These are phyloP conservation scores for Atta cephalotes DNA, from an alignment of 1,140 invertebrate species.

Conservation along the genomic window DNA sequence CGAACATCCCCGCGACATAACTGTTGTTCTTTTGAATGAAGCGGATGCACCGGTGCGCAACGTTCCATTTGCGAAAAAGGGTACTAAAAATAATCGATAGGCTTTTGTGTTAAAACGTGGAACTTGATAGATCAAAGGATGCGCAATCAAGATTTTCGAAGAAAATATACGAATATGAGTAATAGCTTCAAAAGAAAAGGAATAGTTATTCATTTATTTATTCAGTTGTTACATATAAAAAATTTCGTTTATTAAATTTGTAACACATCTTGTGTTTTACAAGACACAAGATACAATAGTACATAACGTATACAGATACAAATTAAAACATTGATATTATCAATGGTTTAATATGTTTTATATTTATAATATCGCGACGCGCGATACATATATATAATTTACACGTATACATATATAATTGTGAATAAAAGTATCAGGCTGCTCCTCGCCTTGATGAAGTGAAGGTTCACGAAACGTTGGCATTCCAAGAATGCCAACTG, in stretches of 20 bases:
- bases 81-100: not conserved
- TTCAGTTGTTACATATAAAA: not conserved
- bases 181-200: not conserved
- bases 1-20: slow-evolving; percentile 36
- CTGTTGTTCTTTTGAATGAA: slow-evolving; percentile 2
- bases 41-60: not conserved
- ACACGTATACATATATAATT: not conserved
- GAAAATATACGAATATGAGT: not conserved
- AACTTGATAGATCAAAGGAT: not conserved
- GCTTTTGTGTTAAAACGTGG: not conserved
- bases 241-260: not conserved
- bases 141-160: not conserved
- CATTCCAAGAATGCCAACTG: too few relatives aligned
- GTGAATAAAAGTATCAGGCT: not conserved
- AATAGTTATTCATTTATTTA: slow-evolving; percentile 1
- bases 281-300: too few relatives aligned
- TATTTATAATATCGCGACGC: not conserved
- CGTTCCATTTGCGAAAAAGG: slow-evolving; percentile 3
- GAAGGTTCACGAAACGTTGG: too few relatives aligned
- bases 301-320: not conserved
- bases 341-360: too few relatives aligned
- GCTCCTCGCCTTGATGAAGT: too few relatives aligned
- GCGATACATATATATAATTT: too few relatives aligned
- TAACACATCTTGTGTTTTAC: not conserved
- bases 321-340: not conserved